phyloP scores from a whole-genome alignment of 2,113 vertebrate genomes.

The Illadopsis cleaveri region DNA sequence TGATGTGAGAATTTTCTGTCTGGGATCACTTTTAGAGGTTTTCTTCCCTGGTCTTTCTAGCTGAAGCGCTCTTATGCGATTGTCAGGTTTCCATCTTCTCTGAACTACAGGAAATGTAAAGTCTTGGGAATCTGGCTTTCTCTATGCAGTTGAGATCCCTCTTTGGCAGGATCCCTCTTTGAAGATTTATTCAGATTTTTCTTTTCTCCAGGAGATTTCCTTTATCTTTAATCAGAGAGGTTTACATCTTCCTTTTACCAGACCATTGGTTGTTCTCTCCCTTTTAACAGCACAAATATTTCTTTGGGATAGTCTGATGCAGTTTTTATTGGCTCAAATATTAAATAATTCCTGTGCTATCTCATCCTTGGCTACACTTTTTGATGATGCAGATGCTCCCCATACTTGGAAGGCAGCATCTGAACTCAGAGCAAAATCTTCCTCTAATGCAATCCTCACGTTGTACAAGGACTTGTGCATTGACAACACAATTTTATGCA shows the following conservation, averaged over 20 bases:
- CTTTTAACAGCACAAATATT: background rate
- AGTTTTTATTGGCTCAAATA: slow-evolving; percentile 44
- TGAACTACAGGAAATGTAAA: background rate
- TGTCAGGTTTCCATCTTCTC: background rate
- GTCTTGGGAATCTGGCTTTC: background rate
- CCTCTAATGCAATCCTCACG: background rate
- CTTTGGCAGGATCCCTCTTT: background rate
- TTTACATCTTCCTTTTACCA: slow-evolving; percentile 6
- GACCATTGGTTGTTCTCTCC: background rate
- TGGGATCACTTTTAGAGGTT: background rate
- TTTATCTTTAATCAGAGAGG: background rate
- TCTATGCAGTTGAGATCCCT: background rate
- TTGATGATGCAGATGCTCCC: slow-evolving; percentile 12
- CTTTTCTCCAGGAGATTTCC: background rate
- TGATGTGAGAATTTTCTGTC: background rate
- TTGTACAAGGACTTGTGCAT: background rate
- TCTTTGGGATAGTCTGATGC: slow-evolving; percentile 3
- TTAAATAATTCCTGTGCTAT: slow-evolving; percentile 28
- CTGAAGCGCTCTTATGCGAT: background rate
- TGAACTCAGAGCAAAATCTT: slow-evolving; percentile 9
- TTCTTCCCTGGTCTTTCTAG: background rate
- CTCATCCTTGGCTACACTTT: slow-evolving; percentile 29
- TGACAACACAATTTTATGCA: background rate
- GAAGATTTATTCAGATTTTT: background rate
- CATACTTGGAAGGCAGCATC: background rate